Evolutionary conservation across 2,888 invertebrate species (phyloP).

Genomic region (Nycteola revayana): DNA sequence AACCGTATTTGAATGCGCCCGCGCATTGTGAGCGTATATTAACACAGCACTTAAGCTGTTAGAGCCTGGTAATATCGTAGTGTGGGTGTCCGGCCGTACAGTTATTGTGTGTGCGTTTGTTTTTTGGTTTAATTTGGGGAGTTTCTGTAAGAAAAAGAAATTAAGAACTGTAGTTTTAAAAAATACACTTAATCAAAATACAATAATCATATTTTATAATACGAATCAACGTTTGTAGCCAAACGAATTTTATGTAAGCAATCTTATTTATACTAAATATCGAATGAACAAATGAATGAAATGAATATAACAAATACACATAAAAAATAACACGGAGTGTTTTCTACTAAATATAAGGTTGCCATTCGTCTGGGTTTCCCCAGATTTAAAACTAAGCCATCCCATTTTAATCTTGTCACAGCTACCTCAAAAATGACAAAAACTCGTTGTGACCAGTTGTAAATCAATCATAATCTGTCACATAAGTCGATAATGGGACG

Average conservation of each 20-base stretch:
- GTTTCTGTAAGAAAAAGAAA: no score
- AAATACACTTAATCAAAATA: no score
- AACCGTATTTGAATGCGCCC: slow-evolving; percentile 51
- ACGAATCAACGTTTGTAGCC: no score
- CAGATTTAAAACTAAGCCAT: slow-evolving; percentile 9
- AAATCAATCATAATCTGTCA: slow-evolving; percentile 35
- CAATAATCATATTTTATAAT: no score
- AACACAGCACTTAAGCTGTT: slow-evolving; percentile 70
- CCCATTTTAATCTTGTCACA: slow-evolving; percentile 41
- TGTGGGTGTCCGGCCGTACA: slow-evolving; percentile 48
- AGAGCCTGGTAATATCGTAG: slow-evolving; percentile 48
- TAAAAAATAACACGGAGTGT: no score
- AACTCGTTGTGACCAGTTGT: slow-evolving; percentile 24
- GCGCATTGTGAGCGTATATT: slow-evolving; percentile 51
- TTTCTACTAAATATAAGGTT: no score
- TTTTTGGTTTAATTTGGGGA: slow-evolving; percentile 4
- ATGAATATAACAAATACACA: no score
- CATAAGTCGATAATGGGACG: slow-evolving; percentile 19
- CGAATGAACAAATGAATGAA: no score
- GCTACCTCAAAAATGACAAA: slow-evolving; percentile 38
- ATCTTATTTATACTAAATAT: no score
- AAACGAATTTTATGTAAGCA: no score
- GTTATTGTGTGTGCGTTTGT: slow-evolving; percentile 13
- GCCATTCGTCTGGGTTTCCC: no score
- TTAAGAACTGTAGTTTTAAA: no score